Evolutionary conservation across 1,140 invertebrate genomes (phyloP).

Genomic region (Psix sp.): DNA sequence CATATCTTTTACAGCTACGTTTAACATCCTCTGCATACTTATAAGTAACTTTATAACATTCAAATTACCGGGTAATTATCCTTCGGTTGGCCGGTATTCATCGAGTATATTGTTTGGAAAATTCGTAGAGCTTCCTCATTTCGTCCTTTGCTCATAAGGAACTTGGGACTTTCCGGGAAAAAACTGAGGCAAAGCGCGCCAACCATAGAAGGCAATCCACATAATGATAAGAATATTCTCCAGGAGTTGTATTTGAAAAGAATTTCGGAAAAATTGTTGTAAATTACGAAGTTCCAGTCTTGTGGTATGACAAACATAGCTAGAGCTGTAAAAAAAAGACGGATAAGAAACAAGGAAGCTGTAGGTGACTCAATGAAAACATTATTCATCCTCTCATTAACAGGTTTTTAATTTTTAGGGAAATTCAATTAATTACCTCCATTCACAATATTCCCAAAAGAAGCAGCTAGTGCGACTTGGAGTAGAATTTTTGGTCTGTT

Average conservation of each 20-base stretch:
- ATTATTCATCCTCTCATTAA: not conserved
- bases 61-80: slow-evolving; percentile 81
- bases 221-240: slow-evolving; percentile 84
- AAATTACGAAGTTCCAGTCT: slow-evolving; percentile 64
- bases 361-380: too few relatives aligned
- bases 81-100: slow-evolving; percentile 80
- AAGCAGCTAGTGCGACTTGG: slow-evolving; percentile 78
- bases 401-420: not conserved
- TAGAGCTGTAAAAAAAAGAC: slow-evolving; percentile 33
- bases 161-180: slow-evolving; percentile 89
- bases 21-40: not conserved
- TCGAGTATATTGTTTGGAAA: slow-evolving; percentile 79
- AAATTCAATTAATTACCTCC: slow-evolving; percentile 61
- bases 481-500: slow-evolving; percentile 81
- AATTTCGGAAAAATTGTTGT: slow-evolving; percentile 41
- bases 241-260: slow-evolving; percentile 80
- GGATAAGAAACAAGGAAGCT: too few relatives aligned
- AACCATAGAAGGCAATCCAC: slow-evolving; percentile 81
- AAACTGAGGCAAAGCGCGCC: slow-evolving; percentile 81
- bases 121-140: slow-evolving; percentile 82
- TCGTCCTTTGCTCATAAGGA: slow-evolving; percentile 84
- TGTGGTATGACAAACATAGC: slow-evolving; percentile 78
- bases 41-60: not conserved
- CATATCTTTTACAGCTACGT: slow-evolving; percentile 3
- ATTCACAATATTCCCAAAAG: slow-evolving; percentile 66